phyloP scores from a whole-genome alignment of 2,888 invertebrate species.

The Trichopria drosophilae region DNA sequence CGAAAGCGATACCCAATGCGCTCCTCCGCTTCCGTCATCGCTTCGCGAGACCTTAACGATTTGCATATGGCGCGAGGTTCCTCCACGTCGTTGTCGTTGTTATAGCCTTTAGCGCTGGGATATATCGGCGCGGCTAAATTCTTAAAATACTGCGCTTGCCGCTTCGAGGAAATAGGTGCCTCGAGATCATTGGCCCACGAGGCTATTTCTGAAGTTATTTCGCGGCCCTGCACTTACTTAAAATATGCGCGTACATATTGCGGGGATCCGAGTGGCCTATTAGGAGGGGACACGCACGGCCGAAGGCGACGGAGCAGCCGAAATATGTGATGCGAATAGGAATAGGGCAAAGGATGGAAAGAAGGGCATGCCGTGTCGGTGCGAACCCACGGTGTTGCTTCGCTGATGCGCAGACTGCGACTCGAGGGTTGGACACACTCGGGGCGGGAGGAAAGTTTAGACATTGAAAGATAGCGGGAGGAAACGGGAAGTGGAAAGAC shows the following conservation, averaged over 20 bases:
- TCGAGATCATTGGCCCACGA: slow-evolving; percentile 33
- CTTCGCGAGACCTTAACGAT: slow-evolving; percentile 28
- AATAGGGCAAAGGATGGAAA: slow-evolving; percentile 13
- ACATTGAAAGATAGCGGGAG: slow-evolving; percentile 33
- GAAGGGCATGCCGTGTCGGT: neutral
- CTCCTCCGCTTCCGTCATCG: slow-evolving; percentile 23
- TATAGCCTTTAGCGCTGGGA: neutral
- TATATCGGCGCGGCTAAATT: too few relatives aligned
- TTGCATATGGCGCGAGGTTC: slow-evolving; percentile 25
- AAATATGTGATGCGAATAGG: neutral
- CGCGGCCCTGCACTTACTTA: slow-evolving; percentile 32
- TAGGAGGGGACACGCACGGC: slow-evolving; percentile 16
- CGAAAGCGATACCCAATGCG: slow-evolving; percentile 23
- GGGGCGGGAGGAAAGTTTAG: slow-evolving; percentile 24
- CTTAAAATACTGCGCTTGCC: too few relatives aligned
- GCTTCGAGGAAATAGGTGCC: slow-evolving; percentile 34
- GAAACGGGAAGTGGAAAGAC: slow-evolving; percentile 33
- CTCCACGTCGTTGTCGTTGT: slow-evolving; percentile 3
- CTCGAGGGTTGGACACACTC: slow-evolving; percentile 1
- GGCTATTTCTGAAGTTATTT: slow-evolving; percentile 33
- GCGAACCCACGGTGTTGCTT: too few relatives aligned
- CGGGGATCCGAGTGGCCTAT: slow-evolving; percentile 11
- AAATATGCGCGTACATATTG: slow-evolving; percentile 21
- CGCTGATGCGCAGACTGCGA: too few relatives aligned
- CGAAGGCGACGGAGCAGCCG: slow-evolving; percentile 9